A percentile compares a stretch with the other conserved stretches of the same genome.
Evolutionary conservation across 37 sponge, comb jelly and placozoan genomes (phyloP).

Genomic region (Cliona cf. orientalis): DNA sequence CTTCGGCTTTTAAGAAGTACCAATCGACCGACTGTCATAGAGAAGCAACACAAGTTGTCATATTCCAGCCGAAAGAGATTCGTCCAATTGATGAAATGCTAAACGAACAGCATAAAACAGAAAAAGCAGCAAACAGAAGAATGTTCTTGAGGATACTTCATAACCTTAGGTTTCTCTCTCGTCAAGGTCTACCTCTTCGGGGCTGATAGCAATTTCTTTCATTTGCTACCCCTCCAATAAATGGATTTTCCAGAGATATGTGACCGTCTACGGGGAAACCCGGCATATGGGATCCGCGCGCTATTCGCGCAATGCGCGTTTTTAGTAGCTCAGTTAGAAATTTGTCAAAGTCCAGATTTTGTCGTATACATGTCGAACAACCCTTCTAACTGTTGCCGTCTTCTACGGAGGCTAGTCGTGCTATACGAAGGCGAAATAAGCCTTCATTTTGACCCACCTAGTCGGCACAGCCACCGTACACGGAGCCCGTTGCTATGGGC

Average conservation of each 20-base stretch:
- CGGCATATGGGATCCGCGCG: too few species aligned
- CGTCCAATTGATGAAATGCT: slow-evolving; percentile 65
- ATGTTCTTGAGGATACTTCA: slow-evolving; percentile 65
- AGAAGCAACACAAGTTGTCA: slow-evolving; percentile 63
- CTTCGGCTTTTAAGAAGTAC: slow-evolving; percentile 74
- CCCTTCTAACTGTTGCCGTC: too few species aligned
- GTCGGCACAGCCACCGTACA: too few species aligned
- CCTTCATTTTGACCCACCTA: too few species aligned
- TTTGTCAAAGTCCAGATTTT: too few species aligned
- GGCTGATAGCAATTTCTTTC: slow-evolving; percentile 64
- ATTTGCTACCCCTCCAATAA: slow-evolving; percentile 53
- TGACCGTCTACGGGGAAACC: too few species aligned
- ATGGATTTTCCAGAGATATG: slow-evolving; percentile 49
- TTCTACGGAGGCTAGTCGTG: too few species aligned
- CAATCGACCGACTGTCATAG: slow-evolving; percentile 66
- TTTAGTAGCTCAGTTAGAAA: too few species aligned
- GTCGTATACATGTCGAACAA: too few species aligned
- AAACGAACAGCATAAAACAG: slow-evolving; percentile 25
- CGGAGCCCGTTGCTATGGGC: too few species aligned
- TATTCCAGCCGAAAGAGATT: slow-evolving; percentile 37
- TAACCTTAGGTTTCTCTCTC: slow-evolving; percentile 67
- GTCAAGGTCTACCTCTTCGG: slow-evolving; percentile 75
- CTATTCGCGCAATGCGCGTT: too few species aligned
- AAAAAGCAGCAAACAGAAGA: slow-evolving; percentile 53
- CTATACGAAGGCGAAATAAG: too few species aligned